Base-by-base conservation (phyloP, 1,140 invertebrate species). In the Xylocopa sonorina region DNA sequence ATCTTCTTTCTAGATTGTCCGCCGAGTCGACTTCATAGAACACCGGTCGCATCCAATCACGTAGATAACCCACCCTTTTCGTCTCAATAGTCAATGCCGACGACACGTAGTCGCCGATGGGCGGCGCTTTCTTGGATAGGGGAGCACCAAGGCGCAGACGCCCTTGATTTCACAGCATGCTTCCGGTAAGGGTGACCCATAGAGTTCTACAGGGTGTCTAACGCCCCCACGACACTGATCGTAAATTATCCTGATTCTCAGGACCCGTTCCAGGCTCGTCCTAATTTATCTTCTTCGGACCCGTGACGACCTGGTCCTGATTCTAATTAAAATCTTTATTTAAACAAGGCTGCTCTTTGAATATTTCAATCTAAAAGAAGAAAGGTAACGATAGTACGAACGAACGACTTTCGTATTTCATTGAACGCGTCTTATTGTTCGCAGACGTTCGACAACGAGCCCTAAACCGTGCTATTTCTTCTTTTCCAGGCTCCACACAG, bases 161-260 rank as follows among this genome's bases (percentile, higher is more conserved):
- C 76, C 68, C 32, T 62, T 32, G 58, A 12, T 72, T 78, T 78
- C 76, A 78, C 76, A 50, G 43, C 76, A 68, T 72, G 48, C 67
- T 78, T 78, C 76, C 76, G 76, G 76, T 78, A 71, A 77, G 64
- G 43, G 62, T 55, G 21, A 21, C 27, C 32, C 66, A n/a, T 50
- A 41, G 27, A 78, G 60, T 60, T 69, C 67, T 27, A 41, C 10
- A 21, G 53, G 38, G 60, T 60, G 38, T 27, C 55, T 29, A 69
- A 60, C 75, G 50, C 75, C 66, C 64, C 43, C 64, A 32, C 58
- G 58, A 69, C 57, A 58, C 76, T 16, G 21, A 27, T 57, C 76
- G 46, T 78, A 78, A 78, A 78, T 78, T 78, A 78, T 64, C 38
- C 46, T 27, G 43, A 21, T 73, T 62, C 43, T 62, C 55, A 38